These are phyloP conservation scores for Rhabdornis inornatus DNA, from an alignment of 2,113 vertebrate species.

Conservation along the genomic window DNA sequence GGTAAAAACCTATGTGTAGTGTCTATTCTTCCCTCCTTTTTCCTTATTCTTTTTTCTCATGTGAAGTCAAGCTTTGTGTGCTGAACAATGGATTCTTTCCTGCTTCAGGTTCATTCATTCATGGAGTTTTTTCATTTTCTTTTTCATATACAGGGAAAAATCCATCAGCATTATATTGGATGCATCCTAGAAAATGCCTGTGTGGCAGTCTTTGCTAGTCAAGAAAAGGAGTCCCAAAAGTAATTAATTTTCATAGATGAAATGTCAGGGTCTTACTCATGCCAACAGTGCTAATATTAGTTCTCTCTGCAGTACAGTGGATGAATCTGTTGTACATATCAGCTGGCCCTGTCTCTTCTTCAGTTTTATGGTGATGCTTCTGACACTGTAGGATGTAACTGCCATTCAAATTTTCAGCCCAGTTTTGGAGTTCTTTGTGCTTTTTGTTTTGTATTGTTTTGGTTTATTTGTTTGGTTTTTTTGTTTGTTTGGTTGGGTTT, in stretches of 20 bases:
- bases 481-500: too few relatives aligned
- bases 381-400: neutral
- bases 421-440: neutral
- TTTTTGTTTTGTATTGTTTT: neutral
- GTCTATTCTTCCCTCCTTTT: rapidly evolving
- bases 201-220: neutral
- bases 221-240: neutral
- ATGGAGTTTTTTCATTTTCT: neutral
- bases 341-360: neutral
- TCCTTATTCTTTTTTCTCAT: neutral
- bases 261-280: neutral
- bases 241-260: neutral
- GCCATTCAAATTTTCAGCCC: neutral
- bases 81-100: neutral
- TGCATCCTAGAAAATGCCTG: neutral
- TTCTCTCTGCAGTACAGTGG: neutral
- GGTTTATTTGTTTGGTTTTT: too few relatives aligned
- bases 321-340: neutral
- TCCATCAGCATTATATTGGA: neutral
- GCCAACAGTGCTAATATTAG: neutral
- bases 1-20: neutral
- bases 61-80: neutral
- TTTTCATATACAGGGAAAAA: neutral
- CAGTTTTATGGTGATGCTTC: neutral
- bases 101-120: neutral